Evolutionary conservation across 2,797 vertebrate species (phyloP).

Genomic region (Botia kubotai): DNA sequence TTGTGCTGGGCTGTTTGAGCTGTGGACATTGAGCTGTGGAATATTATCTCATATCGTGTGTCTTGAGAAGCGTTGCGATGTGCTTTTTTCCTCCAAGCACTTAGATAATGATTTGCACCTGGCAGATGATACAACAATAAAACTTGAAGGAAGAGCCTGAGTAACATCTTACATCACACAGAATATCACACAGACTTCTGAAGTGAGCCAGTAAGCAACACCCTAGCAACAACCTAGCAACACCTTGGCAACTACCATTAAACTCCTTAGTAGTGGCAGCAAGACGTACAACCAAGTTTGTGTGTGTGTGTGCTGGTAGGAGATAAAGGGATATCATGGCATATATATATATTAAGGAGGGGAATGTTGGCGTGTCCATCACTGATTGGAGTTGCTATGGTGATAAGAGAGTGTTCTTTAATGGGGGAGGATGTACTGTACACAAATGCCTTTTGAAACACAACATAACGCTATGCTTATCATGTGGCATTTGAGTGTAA

Average conservation of each 20-base stretch:
- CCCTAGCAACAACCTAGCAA: no score
- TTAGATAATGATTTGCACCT: neutral
- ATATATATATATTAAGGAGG: constrained; percentile 63
- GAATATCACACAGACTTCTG: no score
- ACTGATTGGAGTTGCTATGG: constrained; percentile 79
- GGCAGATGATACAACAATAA: no score
- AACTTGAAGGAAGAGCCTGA: no score
- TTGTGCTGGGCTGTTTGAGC: neutral
- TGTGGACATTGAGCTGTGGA: neutral
- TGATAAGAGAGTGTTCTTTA: constrained; percentile 61
- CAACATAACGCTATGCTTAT: constrained; percentile 20
- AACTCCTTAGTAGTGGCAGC: neutral
- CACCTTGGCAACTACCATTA: no score
- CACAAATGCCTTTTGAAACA: neutral
- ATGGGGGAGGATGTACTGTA: constrained; percentile 11
- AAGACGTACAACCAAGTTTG: neutral
- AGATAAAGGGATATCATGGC: constrained; percentile 71
- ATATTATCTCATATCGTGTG: neutral
- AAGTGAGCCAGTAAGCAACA: no score
- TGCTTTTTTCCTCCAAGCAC: neutral
- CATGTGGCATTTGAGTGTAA: neutral
- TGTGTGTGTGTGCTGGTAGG: neutral
- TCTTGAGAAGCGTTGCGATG: neutral
- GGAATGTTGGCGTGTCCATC: constrained; percentile 59
- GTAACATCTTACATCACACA: no score